Percentiles rank a stretch among this genome's conserved stretches.
phyloP scores from a whole-genome alignment of 2,797 vertebrate species.

The Dromococcyx pavoninus region DNA sequence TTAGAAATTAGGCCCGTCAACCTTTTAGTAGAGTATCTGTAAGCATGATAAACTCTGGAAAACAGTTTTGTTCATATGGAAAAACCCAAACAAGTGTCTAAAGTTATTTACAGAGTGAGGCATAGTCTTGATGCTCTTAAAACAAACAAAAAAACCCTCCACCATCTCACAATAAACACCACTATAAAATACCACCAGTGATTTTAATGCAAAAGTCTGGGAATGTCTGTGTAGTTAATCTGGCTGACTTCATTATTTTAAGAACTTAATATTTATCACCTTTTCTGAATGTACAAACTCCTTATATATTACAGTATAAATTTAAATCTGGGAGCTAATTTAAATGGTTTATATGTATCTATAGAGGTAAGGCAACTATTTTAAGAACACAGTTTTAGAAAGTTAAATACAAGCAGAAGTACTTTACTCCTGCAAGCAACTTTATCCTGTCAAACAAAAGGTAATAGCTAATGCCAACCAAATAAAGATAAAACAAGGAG shows the following conservation, averaged over 20 bases:
- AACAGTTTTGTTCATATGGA: neutral
- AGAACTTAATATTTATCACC: constrained; percentile 45
- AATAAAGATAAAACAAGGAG: neutral
- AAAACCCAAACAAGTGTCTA: neutral
- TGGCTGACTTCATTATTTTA: constrained; percentile 49
- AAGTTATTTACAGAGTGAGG: neutral
- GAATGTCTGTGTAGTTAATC: constrained; percentile 11
- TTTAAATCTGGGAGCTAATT: constrained; percentile 27
- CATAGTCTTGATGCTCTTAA: neutral
- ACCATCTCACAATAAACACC: neutral
- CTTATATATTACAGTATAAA: constrained; percentile 35
- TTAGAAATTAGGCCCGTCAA: neutral
- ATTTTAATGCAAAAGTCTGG: neutral
- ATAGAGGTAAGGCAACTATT: constrained; percentile 14
- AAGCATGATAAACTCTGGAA: neutral
- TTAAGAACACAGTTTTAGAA: constrained; percentile 8
- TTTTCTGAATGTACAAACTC: constrained; percentile 5
- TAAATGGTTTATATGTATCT: constrained; percentile 8
- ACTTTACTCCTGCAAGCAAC: neutral
- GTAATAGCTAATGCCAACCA: neutral
- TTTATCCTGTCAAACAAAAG: neutral
- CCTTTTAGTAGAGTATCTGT: neutral
- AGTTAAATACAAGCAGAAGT: neutral
- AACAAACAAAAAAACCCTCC: neutral
- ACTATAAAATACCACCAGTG: neutral